phyloP scores from a whole-genome alignment of 2,888 invertebrate species.

The Cosmorhoe ocellata region DNA sequence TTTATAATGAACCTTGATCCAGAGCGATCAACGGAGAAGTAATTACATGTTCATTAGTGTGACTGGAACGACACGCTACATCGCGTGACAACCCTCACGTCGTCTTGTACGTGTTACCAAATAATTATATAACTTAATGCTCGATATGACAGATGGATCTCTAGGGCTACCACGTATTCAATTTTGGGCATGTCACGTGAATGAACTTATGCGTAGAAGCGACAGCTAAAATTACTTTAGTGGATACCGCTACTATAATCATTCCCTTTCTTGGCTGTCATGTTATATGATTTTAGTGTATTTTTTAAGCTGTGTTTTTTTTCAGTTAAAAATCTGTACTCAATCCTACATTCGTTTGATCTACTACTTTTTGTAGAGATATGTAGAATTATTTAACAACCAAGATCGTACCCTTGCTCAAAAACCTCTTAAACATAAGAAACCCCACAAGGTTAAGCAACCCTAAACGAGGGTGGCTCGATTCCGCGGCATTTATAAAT shows the following conservation, averaged over 20 bases:
- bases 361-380: too few species aligned
- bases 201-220: constrained; percentile 4
- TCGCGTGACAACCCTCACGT: constrained; percentile 60
- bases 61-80: constrained; percentile 63
- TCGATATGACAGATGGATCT: constrained; percentile 44
- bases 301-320: too few species aligned
- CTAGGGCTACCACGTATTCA: constrained; percentile 13
- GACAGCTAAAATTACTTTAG: constrained; percentile 1
- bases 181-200: constrained; percentile 9
- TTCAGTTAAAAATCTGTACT: too few species aligned
- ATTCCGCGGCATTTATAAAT: constrained; percentile 26
- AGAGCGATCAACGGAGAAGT: constrained; percentile 58
- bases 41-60: constrained; percentile 75
- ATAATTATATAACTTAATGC: constrained; percentile 53
- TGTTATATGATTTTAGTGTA: too few species aligned
- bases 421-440: constrained; percentile 19
- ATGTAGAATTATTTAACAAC: background rate
- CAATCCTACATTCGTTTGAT: too few species aligned
- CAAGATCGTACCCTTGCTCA: constrained; percentile 1
- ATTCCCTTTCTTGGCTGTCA: too few species aligned
- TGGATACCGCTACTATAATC: too few species aligned
- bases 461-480: constrained; percentile 20
- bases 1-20: constrained; percentile 42
- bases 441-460: constrained; percentile 11
- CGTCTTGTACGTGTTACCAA: constrained; percentile 52